Base-by-base conservation (phyloP, 2,797 vertebrate species). In the Pangasius mekongensis region DNA sequence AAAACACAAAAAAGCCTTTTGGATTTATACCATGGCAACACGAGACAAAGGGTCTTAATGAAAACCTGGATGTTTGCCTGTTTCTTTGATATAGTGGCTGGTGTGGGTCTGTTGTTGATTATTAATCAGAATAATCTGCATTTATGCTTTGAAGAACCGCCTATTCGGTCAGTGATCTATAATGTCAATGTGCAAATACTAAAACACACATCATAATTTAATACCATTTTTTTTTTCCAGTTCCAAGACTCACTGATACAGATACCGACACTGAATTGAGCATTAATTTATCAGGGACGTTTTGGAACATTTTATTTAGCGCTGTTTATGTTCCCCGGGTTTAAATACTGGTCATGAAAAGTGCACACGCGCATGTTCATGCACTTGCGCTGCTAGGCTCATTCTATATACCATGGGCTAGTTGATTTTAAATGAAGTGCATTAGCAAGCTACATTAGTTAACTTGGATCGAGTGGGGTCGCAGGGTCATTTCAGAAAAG, bases 51-150 rank as follows among this genome's bases (percentile, higher is more conserved):
- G 56, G 36, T 83, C 27, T 64, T 64, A 83, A 64, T 83, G 81
- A 83, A 83, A 64, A 83, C 60, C 47, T 83, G 81, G 81, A 64
- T 0, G 14, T 18, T 18, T 1, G 58, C 81, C 81, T 5, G 14
- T 64, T n/a, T 83, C 60, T 83, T 64, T 83, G 81, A 83, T 83
- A 83, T 64, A n/a, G 58, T n/a, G 39, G 24, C 81, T 83, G 58
- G 24, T 64, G 58, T 64, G 24, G 39, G 60, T 47, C 39, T 83
- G 60, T 47, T 83, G 58, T 62, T 64, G 81, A 83, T 64, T 83
- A 47, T 43, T 83, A 83, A 64, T 47, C 81, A 83, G 39, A 83
- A n/a, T 64, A 49, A 67, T 66, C 60, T 30, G 9, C 3, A 39
- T 82, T 49, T 66, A 83, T 33, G 62, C 82, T 49, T 67, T 66